Conservation (phyloP, 1,140 invertebrate species). For the Lerema accius region DNA sequence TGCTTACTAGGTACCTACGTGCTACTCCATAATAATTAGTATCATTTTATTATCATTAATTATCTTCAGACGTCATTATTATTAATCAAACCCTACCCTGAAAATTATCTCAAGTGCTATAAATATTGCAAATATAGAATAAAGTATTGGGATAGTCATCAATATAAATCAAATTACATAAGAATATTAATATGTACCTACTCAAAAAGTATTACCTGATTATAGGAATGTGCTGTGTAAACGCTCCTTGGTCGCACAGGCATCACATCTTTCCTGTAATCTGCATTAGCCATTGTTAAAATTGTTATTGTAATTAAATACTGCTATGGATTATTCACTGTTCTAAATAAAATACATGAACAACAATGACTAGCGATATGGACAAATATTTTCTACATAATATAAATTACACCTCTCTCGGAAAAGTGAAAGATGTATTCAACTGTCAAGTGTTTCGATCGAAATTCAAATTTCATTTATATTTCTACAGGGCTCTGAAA, state of each 20-base stretch:
- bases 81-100: too few species aligned
- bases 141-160: too few species aligned
- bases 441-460: slow-evolving; percentile 63
- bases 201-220: slow-evolving; percentile 61
- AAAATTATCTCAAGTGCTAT: too few species aligned
- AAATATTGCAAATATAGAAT: too few species aligned
- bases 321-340: slow-evolving; percentile 57
- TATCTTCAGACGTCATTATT: too few species aligned
- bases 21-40: too few species aligned
- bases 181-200: too few species aligned
- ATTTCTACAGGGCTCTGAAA: slow-evolving; percentile 39
- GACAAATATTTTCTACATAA: slow-evolving; percentile 72
- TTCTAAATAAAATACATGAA: slow-evolving; percentile 71
- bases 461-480: slow-evolving; percentile 54
- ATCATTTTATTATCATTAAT: too few species aligned
- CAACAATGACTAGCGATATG: slow-evolving; percentile 60
- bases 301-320: slow-evolving; percentile 59
- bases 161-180: too few species aligned
- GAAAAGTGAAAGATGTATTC: slow-evolving; percentile 50
- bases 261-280: slow-evolving; percentile 76
- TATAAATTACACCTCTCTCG: slow-evolving; percentile 65
- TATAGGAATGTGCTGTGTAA: slow-evolving; percentile 79
- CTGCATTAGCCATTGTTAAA: slow-evolving; percentile 74
- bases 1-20: too few species aligned
- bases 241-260: slow-evolving; percentile 77